Evolutionary conservation across 2,888 invertebrate genomes (phyloP), one percentile per base, ranked within the genome.

Genomic region (Aleiodes alternator): DNA sequence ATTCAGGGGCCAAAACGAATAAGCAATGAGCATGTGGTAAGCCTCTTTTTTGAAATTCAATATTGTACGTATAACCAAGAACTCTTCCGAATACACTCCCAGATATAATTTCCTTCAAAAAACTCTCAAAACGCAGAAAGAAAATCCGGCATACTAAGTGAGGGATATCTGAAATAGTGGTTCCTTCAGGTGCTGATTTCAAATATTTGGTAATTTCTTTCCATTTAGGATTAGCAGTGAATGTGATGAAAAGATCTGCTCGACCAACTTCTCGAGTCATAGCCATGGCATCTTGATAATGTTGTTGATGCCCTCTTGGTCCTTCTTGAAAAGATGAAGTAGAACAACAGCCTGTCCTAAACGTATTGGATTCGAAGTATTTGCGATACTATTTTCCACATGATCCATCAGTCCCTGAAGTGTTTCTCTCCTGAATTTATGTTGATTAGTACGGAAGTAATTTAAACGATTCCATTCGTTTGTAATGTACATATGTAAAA

Each of bases 181-280:
- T 8, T 14, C 53, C 14, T 11, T 53, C 3, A 14, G n/a, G n/a
- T 53, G 9, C 5, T 5, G 12, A 14, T 11, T 7, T 9, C 12
- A 53, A 14, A 12, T 12, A 53, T 53, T 14, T 53, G 8, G 5
- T n/a, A 53, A 80, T 72, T 77, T 80, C 79, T 34, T 55, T 69
- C 78, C 77, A 78, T 16, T 74, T 70, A 16, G 76, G 75, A 79
- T 80, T 75, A 51, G 75, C 77, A 16, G 69, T 77, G 48, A 75
- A 50, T 61, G 80, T 69, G 12, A 80, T 69, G 34, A 78, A 78
- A 29, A 79, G 51, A 51, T 79, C 72, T 61, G 78, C 72, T n/a
- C 66, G 66, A n/a, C 75, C 75, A 23, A 71, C 11, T 51, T 50
- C 51, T 61, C 51, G 53, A 4, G 59, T 16, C 31, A 70, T 59